phyloP scores from a whole-genome alignment of 2,113 vertebrate genomes.

The Zapornia atra region DNA sequence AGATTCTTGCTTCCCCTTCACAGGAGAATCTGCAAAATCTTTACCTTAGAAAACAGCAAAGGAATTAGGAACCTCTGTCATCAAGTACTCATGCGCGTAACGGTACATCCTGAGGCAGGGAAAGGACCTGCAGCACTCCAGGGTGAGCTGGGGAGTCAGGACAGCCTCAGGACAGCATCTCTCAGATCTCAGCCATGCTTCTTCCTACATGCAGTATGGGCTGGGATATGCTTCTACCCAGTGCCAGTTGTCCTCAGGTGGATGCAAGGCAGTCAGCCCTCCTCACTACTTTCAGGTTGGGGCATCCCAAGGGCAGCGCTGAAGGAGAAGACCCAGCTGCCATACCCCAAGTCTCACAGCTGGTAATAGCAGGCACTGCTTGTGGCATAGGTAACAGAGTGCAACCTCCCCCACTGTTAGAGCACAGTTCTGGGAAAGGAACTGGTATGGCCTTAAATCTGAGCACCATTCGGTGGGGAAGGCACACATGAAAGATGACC shows the following conservation, averaged over 20 bases:
- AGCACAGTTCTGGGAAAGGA: background rate
- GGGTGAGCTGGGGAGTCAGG: background rate
- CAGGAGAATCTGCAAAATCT: background rate
- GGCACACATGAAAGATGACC: fast-evolving
- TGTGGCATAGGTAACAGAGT: background rate
- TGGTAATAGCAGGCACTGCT: background rate
- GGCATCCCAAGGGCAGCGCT: background rate
- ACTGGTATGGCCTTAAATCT: background rate
- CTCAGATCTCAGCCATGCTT: background rate
- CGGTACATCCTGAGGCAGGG: background rate
- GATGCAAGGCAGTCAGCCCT: background rate
- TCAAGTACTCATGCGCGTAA: background rate
- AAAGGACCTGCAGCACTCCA: background rate
- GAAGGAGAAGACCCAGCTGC: background rate
- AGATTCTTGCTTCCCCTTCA: background rate
- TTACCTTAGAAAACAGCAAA: background rate
- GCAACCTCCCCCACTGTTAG: background rate
- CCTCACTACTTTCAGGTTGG: background rate
- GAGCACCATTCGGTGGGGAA: background rate
- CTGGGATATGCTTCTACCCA: background rate
- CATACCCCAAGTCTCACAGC: fast-evolving
- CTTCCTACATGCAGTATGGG: background rate
- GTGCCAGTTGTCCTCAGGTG: background rate
- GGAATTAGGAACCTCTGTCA: background rate
- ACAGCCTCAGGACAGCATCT: background rate